A percentile compares a stretch with the other conserved stretches of the same genome.
Evolutionary conservation across 2,888 invertebrate species (phyloP).

Genomic region (Melinaea marsaeus): DNA sequence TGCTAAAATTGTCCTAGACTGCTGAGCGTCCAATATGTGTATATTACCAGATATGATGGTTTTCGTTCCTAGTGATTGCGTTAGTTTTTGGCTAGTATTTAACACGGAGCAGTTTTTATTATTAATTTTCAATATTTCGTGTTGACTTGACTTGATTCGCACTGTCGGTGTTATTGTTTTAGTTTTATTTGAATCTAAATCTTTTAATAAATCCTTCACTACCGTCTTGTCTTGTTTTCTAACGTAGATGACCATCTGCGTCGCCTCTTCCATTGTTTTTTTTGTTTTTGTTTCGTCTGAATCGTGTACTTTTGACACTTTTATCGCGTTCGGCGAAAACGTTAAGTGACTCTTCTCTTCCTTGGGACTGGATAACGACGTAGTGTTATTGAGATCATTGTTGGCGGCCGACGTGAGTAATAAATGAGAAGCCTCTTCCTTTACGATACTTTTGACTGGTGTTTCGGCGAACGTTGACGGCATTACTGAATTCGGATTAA

Average conservation of each 20-base stretch:
- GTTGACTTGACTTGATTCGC: slow-evolving; percentile 63
- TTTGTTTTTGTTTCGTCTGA: slow-evolving; percentile 50
- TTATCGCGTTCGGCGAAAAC: slow-evolving; percentile 83
- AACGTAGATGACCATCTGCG: slow-evolving; percentile 71
- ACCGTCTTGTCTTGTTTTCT: slow-evolving; percentile 74
- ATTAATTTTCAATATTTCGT: slow-evolving; percentile 68
- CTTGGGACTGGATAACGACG: slow-evolving; percentile 79
- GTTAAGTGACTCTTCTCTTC: slow-evolving; percentile 84
- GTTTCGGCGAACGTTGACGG: slow-evolving; percentile 82
- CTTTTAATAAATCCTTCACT: slow-evolving; percentile 81
- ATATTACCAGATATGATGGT: slow-evolving; percentile 76
- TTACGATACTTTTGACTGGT: slow-evolving; percentile 66
- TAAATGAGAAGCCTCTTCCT: slow-evolving; percentile 71
- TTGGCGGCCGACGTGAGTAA: slow-evolving; percentile 65
- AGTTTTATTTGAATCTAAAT: slow-evolving; percentile 68
- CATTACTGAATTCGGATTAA: slow-evolving; percentile 94
- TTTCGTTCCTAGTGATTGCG: slow-evolving; percentile 68
- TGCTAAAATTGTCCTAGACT: slow-evolving; percentile 72
- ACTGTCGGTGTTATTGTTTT: slow-evolving; percentile 60
- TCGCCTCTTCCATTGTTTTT: slow-evolving; percentile 66
- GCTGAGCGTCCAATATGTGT: slow-evolving; percentile 73
- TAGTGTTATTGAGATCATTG: slow-evolving; percentile 51
- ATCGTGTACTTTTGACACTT: slow-evolving; percentile 76
- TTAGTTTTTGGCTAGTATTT: slow-evolving; percentile 67
- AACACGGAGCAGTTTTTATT: slow-evolving; percentile 70